These are phyloP conservation scores for Ondatra zibethicus DNA, from an alignment of 2,113 vertebrate species.

Conservation along the genomic window DNA sequence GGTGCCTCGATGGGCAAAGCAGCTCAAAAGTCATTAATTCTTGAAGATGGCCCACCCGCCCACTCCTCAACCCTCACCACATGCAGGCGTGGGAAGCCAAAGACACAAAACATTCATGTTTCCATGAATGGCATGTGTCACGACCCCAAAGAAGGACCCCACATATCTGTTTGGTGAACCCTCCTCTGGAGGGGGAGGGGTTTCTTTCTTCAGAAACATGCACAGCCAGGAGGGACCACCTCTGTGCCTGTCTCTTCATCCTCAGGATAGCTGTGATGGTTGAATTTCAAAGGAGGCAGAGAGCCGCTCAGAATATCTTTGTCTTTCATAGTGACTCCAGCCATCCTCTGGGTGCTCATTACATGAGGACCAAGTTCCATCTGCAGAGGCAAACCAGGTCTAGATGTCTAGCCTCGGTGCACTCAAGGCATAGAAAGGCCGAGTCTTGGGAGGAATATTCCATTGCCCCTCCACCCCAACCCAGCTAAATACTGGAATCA, in stretches of 20 bases:
- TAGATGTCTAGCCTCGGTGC: neutral
- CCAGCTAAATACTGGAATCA: neutral
- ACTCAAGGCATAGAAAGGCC: neutral
- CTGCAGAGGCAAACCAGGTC: conserved; percentile 27
- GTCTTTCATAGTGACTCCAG: neutral
- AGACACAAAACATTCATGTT: conserved; percentile 25
- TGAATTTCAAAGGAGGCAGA: conserved; percentile 60
- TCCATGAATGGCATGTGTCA: neutral
- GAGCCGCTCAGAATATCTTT: conserved; percentile 42
- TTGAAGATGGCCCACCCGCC: neutral
- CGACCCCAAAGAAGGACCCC: neutral
- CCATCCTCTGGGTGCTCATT: neutral
- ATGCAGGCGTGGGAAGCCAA: neutral
- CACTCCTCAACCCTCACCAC: neutral
- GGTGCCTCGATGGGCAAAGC: conserved; percentile 67
- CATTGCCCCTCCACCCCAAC: fast-evolving
- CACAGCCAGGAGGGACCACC: neutral
- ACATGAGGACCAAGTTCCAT: neutral
- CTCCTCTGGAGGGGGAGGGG: fast-evolving
- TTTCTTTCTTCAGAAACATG: neutral
- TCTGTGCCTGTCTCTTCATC: neutral
- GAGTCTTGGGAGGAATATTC: neutral
- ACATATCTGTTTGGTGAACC: fast-evolving
- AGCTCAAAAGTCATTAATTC: conserved; percentile 53
- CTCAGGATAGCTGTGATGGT: neutral